Percentiles rank a stretch among this genome's conserved stretches.
Conservation (phyloP, 1,140 invertebrate species). For the Calycopis cecrops region DNA sequence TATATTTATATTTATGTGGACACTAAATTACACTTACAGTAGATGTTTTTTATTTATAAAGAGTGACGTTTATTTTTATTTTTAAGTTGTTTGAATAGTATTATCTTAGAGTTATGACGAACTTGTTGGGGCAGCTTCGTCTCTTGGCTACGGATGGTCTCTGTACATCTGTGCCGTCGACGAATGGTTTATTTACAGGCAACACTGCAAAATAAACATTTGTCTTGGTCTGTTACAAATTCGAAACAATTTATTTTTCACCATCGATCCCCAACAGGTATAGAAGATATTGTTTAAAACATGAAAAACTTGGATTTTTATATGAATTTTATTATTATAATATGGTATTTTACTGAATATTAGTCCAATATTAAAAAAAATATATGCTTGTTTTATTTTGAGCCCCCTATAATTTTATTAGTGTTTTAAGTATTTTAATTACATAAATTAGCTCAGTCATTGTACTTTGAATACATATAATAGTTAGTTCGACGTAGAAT, state of each 20-base stretch:
- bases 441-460: too few relatives aligned
- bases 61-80: slow-evolving; percentile 62
- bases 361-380: slow-evolving; percentile 72
- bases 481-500: too few relatives aligned
- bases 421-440: too few relatives aligned
- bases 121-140: slow-evolving; percentile 34
- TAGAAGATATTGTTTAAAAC: slow-evolving; percentile 66
- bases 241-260: slow-evolving; percentile 17
- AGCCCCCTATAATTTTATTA: slow-evolving; percentile 21
- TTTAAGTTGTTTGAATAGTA: slow-evolving; percentile 61
- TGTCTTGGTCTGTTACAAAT: slow-evolving; percentile 12
- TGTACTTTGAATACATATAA: too few relatives aligned
- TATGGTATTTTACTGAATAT: slow-evolving; percentile 74
- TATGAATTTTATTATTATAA: slow-evolving; percentile 74
- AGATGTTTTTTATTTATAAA: slow-evolving; percentile 50
- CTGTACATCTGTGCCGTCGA: background rate
- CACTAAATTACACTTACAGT: slow-evolving; percentile 38
- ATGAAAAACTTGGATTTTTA: slow-evolving; percentile 71
- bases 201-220: slow-evolving; percentile 6
- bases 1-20: slow-evolving; percentile 60
- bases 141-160: background rate
- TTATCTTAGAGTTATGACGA: slow-evolving; percentile 53
- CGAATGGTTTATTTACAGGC: slow-evolving; percentile 1
- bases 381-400: slow-evolving; percentile 62
- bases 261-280: slow-evolving; percentile 27